Conservation (phyloP, 1,140 invertebrate genomes). For the Magallana ariakensis region DNA sequence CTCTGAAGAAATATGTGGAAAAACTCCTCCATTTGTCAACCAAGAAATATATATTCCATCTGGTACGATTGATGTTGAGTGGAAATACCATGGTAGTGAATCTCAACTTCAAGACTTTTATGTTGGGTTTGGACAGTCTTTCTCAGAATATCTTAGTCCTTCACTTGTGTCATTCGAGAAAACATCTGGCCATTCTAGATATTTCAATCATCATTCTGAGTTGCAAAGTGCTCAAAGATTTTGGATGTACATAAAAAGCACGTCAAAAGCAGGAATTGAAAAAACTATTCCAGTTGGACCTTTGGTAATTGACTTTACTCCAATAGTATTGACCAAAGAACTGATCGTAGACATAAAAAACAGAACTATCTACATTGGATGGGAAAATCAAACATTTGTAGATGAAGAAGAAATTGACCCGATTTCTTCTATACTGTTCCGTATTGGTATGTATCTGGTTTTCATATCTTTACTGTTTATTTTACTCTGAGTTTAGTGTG, state of each 20-base stretch:
- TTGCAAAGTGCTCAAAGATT: slow-evolving; percentile 46
- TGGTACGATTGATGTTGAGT: neutral
- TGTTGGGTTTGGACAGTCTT: slow-evolving; percentile 45
- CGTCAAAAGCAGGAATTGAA: slow-evolving; percentile 58
- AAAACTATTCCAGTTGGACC: slow-evolving; percentile 54
- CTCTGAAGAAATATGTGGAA: neutral
- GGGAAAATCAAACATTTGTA: slow-evolving; percentile 47
- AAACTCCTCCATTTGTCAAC: neutral
- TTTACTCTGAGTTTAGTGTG: neutral
- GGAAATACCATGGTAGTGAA: slow-evolving; percentile 26
- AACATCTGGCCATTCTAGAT: slow-evolving; percentile 41
- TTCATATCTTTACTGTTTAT: neutral
- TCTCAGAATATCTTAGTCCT: slow-evolving; percentile 45
- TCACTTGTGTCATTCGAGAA: slow-evolving; percentile 49
- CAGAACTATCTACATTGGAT: slow-evolving; percentile 45
- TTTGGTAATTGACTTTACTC: slow-evolving; percentile 63
- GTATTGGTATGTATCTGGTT: slow-evolving; percentile 45
- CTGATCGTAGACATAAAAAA: slow-evolving; percentile 16
- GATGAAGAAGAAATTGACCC: slow-evolving; percentile 56
- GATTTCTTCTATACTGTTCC: slow-evolving; percentile 44
- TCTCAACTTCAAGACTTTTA: slow-evolving; percentile 48
- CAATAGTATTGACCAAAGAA: slow-evolving; percentile 33
- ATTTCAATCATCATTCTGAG: slow-evolving; percentile 53
- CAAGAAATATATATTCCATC: neutral
- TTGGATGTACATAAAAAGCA: slow-evolving; percentile 58